Evolutionary conservation across 2,797 vertebrate species (phyloP), one percentile per base, ranked within the genome.

Genomic region (Enteromius anoplus): DNA sequence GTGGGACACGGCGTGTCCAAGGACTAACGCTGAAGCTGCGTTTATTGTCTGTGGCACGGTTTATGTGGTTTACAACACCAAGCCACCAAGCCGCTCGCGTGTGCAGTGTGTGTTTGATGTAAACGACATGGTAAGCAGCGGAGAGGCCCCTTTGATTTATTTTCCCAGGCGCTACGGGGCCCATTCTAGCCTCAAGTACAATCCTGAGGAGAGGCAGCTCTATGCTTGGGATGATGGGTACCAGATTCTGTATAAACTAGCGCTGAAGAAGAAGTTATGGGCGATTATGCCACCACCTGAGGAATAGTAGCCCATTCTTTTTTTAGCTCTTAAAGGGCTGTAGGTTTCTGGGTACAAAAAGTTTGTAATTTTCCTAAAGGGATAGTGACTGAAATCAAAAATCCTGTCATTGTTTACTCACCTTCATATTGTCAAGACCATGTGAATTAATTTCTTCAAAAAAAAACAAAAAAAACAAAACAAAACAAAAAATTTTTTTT

Each of bases 141-240:
- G 97, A 81, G 96, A 96, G 2, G 96, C 97, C 0, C 95, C 98
- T 0, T 93, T 97, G 14, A 89, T 98, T 23, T 99, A 98, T 84
- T 99, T 99, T 88, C 98, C 98, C 78, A 94, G 96, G 84, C 94
- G 97, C 69, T 99, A 96, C 0, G 97, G 97, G 5, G 95, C 97
- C 75, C 98, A 98, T 65, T 91, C 96, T 86, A 97, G 98, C 87
- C 95, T 99, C 89, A 98, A 97, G 89, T 99, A 99, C 91, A 99
- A 95, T 89, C 96, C 98, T 0, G 93, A 87, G 0, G 97, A 99
- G 91, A 94, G 93, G 73, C 96, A 97, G 92, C 91, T 99, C 70
- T 99, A 99, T 0, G 97, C 95, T 84, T 99, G 98, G 98, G 98
- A 99, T 0, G 98, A 99, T 0, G 98, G 98, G 37, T 98, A 99